These are phyloP conservation scores for Archips xylosteana DNA, from an alignment of 2,888 invertebrate genomes.

Conservation along the genomic window DNA sequence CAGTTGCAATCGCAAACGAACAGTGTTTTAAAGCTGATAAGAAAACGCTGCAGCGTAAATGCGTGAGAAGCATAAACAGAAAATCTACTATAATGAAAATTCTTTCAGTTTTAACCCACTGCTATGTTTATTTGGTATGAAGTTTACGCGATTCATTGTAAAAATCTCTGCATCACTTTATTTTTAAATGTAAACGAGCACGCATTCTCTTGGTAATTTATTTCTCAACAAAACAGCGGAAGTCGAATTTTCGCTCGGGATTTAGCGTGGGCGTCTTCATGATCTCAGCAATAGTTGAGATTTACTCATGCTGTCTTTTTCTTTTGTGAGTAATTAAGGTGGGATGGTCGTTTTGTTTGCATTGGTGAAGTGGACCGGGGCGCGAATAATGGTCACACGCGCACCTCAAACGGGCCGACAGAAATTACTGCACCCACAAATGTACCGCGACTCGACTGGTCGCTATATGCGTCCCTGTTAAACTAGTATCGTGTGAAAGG, in stretches of 20 bases:
- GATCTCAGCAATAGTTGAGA: slow-evolving; percentile 9
- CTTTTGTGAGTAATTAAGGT: background rate
- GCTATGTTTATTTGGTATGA: background rate
- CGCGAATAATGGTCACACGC: slow-evolving; percentile 62
- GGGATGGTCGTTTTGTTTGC: slow-evolving; percentile 45
- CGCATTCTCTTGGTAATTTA: slow-evolving; percentile 24
- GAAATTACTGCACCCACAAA: slow-evolving; percentile 48
- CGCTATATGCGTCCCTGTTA: slow-evolving; percentile 1
- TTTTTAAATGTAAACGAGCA: slow-evolving; percentile 14
- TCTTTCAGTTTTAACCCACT: background rate
- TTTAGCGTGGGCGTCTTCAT: slow-evolving; percentile 30
- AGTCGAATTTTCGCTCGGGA: slow-evolving; percentile 22
- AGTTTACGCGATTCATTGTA: slow-evolving; percentile 6
- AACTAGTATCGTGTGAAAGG: background rate
- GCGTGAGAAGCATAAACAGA: slow-evolving; percentile 7
- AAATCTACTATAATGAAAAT: slow-evolving; percentile 4
- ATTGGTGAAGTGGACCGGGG: slow-evolving; percentile 52
- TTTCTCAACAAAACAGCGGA: slow-evolving; percentile 31
- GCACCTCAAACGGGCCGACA: slow-evolving; percentile 54
- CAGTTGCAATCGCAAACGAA: background rate
- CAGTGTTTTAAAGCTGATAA: background rate
- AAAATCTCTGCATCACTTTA: background rate
- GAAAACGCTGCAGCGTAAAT: slow-evolving; percentile 1
- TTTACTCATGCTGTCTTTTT: background rate
- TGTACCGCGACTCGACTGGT: background rate